Evolutionary conservation across 2,888 invertebrate species (phyloP), one percentile per base, ranked within the genome.

Genomic region (Charanyca ferruginea): DNA sequence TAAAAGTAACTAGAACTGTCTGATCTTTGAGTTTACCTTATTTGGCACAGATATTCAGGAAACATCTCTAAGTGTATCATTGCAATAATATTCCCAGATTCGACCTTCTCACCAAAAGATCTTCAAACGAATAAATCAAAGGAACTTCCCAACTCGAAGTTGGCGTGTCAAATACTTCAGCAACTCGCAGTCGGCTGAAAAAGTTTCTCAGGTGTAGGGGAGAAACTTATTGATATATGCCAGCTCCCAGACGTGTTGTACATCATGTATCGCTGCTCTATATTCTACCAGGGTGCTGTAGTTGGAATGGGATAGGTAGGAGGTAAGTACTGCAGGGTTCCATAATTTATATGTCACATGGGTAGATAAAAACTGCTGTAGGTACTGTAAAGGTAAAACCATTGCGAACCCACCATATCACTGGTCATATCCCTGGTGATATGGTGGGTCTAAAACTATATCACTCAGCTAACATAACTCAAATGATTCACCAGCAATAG

Each of bases 171-270:
- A 73, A 78, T 45, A 75, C 28, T 74, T 78, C 9, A 41, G 20
- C 8, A 61, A 61, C 47, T 70, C 52, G 28, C 51, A 70, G 54
- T 66, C 7, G 53, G 51, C 44, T n/a, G 69, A 16, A 22, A 18
- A 69, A 76, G 60, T 69, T 66, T 23, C 58, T 22, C 66, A 70
- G 66, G 66, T 70, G 73, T 64, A 62, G 54, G 60, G 68, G 66
- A 77, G 11, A 72, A 86, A 83, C 73, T 85, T 82, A 53, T 71
- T 79, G 85, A 83, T 85, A 63, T 73, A 82, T 69, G 57, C 54
- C 16, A 28, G 47, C 60, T 84, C 87, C 87, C 87, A 22, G 51
- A 70, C 57, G 87, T 67, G 77, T 72, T 63, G 80, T 87, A 76
- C 68, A 61, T 87, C 84, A 83, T 83, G 28, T 52, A 63, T 28